Evolutionary conservation across 2,888 invertebrate species (phyloP).

Genomic region (Caenorhabditis zanzibari): DNA sequence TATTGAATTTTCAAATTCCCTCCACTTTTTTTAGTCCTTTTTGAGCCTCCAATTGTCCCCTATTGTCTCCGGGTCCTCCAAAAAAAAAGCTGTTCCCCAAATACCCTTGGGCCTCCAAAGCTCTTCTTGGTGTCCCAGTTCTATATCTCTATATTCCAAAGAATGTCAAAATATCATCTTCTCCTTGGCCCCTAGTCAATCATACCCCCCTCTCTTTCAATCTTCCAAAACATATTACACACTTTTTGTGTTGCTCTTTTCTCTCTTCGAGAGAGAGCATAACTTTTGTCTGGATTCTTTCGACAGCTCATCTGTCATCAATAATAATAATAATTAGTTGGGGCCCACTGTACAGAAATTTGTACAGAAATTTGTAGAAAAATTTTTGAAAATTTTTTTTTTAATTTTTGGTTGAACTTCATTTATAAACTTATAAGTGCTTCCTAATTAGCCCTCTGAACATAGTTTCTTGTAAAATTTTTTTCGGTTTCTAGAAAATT

Average conservation of each 20-base stretch:
- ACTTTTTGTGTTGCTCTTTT: conserved; percentile 11
- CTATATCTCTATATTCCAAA: neutral
- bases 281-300: conserved; percentile 4
- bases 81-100: too few relatives aligned
- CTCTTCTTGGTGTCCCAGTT: too few relatives aligned
- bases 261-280: neutral
- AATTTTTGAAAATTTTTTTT: too few relatives aligned
- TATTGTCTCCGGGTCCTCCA: too few relatives aligned
- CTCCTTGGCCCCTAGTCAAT: conserved; percentile 22
- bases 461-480: too few relatives aligned
- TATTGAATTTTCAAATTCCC: too few relatives aligned
- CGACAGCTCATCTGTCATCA: conserved; percentile 6
- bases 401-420: too few relatives aligned
- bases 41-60: too few relatives aligned
- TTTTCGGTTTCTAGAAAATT: too few relatives aligned
- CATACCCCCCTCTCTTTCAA: conserved; percentile 18
- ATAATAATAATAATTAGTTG: conserved; percentile 1
- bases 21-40: too few relatives aligned
- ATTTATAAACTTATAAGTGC: too few relatives aligned
- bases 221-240: conserved; percentile 41
- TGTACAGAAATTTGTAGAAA: neutral
- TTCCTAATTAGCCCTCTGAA: too few relatives aligned
- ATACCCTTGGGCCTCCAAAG: neutral
- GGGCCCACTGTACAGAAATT: neutral
- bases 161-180: conserved; percentile 37